Conservation (phyloP, 2,113 vertebrate genomes). For the Leptosomus discolor region DNA sequence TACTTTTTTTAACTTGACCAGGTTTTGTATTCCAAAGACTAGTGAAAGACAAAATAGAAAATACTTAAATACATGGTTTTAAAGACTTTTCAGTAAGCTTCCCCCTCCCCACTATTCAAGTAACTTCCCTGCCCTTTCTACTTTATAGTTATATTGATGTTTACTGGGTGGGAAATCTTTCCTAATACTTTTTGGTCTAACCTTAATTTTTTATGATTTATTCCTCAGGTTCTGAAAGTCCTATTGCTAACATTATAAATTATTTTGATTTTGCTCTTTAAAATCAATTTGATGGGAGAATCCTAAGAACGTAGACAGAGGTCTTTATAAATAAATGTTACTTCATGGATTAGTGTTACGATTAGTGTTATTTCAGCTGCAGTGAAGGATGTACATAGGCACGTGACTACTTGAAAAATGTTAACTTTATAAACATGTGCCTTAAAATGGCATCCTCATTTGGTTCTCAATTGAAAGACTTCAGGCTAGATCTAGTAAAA, state of each 20-base stretch:
- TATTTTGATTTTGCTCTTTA: background rate
- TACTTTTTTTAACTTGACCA: background rate
- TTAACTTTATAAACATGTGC: background rate
- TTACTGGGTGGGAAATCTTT: background rate
- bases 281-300: background rate
- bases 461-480: background rate
- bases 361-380: background rate
- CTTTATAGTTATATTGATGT: background rate
- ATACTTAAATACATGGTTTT: background rate
- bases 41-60: background rate
- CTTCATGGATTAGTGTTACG: background rate
- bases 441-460: background rate
- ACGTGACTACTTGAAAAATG: background rate
- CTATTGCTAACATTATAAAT: background rate
- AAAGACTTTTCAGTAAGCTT: background rate
- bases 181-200: background rate
- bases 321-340: background rate
- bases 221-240: background rate
- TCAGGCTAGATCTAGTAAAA: background rate
- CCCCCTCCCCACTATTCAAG: background rate
- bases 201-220: background rate
- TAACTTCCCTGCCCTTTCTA: background rate
- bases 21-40: background rate
- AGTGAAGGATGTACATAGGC: background rate
- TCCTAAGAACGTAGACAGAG: background rate